Conservation (phyloP, 1,140 invertebrate species). For the Calliopsis andreniformis region DNA sequence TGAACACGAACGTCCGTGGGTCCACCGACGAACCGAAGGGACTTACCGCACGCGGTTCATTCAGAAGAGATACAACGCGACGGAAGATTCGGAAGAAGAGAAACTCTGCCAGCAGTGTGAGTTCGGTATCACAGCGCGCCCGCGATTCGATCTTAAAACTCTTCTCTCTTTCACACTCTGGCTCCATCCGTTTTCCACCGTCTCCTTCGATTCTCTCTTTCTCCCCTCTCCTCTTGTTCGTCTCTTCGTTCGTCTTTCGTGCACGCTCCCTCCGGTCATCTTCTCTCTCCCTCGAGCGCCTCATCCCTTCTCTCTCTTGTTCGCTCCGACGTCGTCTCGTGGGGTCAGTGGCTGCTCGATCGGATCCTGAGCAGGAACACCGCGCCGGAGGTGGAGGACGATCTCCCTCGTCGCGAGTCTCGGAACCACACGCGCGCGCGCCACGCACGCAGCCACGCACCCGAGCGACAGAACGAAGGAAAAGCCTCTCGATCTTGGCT, state of each 20-base stretch:
- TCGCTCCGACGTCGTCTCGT: constrained; percentile 65
- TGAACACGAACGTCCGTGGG: background rate
- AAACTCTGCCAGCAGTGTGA: constrained; percentile 33
- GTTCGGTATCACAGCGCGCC: constrained; percentile 29
- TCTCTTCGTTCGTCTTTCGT: constrained; percentile 49
- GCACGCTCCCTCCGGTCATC: constrained; percentile 31
- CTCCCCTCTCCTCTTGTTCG: constrained; percentile 24
- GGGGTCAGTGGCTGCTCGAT: constrained; percentile 78
- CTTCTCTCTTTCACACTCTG: constrained; percentile 13
- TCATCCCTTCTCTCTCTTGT: constrained; percentile 35
- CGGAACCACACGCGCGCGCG: constrained; percentile 29
- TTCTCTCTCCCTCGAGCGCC: constrained; percentile 43
- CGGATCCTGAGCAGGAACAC: constrained; percentile 76
- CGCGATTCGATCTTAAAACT: background rate
- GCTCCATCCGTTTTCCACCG: constrained; percentile 28
- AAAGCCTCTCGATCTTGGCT: background rate
- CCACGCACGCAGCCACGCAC: constrained; percentile 45
- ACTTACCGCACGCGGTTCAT: constrained; percentile 13
- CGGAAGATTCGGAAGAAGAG: constrained; percentile 28
- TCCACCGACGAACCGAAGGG: background rate
- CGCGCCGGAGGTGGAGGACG: constrained; percentile 53
- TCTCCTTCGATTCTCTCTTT: constrained; percentile 39
- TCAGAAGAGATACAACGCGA: constrained; percentile 28
- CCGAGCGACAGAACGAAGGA: constrained; percentile 3
- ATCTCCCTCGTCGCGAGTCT: constrained; percentile 56